Percentiles rank a stretch among this genome's conserved stretches.
Conservation (phyloP, 2,888 invertebrate genomes). For the Pachliopta kotzebuea region DNA sequence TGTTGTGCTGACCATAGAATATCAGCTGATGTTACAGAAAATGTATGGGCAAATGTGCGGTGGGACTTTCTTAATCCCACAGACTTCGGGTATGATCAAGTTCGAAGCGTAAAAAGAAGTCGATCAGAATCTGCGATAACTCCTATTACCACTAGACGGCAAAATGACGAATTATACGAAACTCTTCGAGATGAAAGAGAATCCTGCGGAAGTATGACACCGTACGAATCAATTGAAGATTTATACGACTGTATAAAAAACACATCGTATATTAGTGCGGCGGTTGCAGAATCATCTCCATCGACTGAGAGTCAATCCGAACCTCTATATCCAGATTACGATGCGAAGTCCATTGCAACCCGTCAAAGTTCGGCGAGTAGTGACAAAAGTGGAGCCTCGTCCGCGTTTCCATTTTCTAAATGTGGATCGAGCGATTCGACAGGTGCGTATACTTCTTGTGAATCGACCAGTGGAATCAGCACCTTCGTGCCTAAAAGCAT, state of each 20-base stretch:
- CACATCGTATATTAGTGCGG: conserved; percentile 62
- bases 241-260: conserved; percentile 76
- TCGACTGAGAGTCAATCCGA: conserved; percentile 69
- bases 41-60: conserved; percentile 72
- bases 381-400: conserved; percentile 72
- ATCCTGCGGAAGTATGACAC: conserved; percentile 72
- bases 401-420: conserved; percentile 76
- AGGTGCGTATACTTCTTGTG: conserved; percentile 70
- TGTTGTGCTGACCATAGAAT: conserved; percentile 74
- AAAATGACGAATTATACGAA: conserved; percentile 71
- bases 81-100: conserved; percentile 72
- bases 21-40: conserved; percentile 69
- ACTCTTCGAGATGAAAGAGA: conserved; percentile 61
- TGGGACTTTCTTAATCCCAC: conserved; percentile 74
- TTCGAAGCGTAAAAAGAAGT: conserved; percentile 68
- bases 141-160: conserved; percentile 52
- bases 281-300: conserved; percentile 66
- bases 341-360: conserved; percentile 63
- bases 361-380: conserved; percentile 73
- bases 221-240: conserved; percentile 76
- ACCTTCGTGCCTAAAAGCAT: conserved; percentile 62
- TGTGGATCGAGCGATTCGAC: conserved; percentile 74
- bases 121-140: conserved; percentile 73
- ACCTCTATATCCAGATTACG: conserved; percentile 68
- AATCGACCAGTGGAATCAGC: conserved; percentile 71